A percentile compares a stretch with the other conserved stretches of the same genome.
Evolutionary conservation across 2,888 invertebrate species (phyloP).

Genomic region (Diaperis boleti): DNA sequence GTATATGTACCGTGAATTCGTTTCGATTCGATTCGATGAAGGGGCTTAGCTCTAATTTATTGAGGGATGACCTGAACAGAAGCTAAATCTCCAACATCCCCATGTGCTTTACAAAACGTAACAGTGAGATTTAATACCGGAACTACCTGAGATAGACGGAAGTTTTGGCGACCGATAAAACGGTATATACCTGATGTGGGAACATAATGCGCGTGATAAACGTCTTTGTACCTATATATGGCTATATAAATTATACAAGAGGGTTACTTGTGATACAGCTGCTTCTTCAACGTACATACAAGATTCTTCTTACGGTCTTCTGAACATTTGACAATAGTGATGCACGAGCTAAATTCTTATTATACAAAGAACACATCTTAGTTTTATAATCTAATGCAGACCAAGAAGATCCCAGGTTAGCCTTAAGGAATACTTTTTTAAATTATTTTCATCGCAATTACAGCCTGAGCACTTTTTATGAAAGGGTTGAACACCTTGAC

Average conservation of each 20-base stretch:
- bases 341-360: conserved; percentile 52
- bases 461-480: conserved; percentile 33
- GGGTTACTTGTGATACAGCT: conserved; percentile 50
- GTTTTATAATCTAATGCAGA: conserved; percentile 44
- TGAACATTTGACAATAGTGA: conserved; percentile 46
- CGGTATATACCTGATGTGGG: conserved; percentile 55
- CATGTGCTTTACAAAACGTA: conserved; percentile 40
- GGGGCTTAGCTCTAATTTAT: conserved; percentile 14
- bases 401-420: not conserved
- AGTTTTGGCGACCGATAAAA: conserved; percentile 61
- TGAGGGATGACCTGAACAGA: conserved; percentile 20
- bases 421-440: conserved; percentile 42
- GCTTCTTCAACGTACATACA: conserved; percentile 51
- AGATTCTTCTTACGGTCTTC: conserved; percentile 47
- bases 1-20: not conserved
- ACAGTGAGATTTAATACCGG: conserved; percentile 52
- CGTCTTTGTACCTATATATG: conserved; percentile 38
- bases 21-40: conserved; percentile 14
- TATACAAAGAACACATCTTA: conserved; percentile 49
- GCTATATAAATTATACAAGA: conserved; percentile 51
- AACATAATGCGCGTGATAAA: conserved; percentile 53
- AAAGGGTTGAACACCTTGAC: conserved; percentile 27
- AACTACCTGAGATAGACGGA: conserved; percentile 61
- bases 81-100: conserved; percentile 44
- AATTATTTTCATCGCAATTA: conserved; percentile 44